These are phyloP conservation scores for Chaenodraco wilsoni DNA, from an alignment of 2,797 vertebrate genomes.

Conservation along the genomic window DNA sequence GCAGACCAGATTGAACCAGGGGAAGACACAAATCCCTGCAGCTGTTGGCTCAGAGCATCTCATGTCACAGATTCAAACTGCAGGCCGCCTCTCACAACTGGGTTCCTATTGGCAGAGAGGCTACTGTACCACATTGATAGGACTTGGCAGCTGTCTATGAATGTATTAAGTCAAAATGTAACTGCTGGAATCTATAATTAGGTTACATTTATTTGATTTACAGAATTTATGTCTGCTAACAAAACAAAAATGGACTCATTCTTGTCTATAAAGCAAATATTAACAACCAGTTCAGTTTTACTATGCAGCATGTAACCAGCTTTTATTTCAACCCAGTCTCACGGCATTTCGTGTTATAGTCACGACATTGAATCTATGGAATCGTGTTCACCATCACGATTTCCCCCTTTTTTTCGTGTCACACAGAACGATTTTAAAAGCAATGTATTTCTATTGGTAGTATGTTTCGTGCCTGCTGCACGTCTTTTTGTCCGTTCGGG, in stretches of 20 bases:
- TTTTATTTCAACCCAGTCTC: background rate
- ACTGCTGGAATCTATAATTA: background rate
- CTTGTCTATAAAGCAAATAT: background rate
- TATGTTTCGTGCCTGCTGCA: no score
- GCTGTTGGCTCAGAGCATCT: constrained; percentile 32
- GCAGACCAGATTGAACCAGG: constrained; percentile 46
- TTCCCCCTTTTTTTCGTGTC: no score
- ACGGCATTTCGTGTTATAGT: no score
- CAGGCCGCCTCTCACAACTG: background rate
- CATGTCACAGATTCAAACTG: constrained; percentile 54
- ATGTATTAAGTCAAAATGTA: background rate
- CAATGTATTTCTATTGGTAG: no score
- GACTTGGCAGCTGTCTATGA: background rate
- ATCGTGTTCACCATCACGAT: no score
- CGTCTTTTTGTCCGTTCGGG: no score
- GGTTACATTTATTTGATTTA: background rate
- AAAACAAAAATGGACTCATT: background rate
- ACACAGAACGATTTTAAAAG: no score
- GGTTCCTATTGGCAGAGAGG: constrained; percentile 32
- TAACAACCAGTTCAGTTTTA: background rate
- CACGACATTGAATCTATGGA: no score
- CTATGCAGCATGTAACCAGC: background rate
- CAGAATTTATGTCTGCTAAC: background rate
- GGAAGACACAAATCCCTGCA: constrained; percentile 44
- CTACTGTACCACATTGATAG: background rate